Base-by-base conservation (phyloP, 1,140 invertebrate genomes). In the Drusus annulatus region DNA sequence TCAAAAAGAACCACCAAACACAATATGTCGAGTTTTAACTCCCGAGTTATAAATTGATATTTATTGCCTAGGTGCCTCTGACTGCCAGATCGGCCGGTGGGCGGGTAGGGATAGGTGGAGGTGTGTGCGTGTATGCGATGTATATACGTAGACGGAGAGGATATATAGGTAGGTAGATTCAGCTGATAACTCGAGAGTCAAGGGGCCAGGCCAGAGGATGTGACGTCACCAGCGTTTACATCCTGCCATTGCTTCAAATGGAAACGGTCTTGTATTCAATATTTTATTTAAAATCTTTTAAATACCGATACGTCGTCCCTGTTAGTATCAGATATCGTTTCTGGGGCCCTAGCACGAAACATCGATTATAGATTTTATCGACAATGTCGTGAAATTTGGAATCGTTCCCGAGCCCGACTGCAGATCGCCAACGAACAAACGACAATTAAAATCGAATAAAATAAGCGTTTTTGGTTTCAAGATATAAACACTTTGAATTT, bases 201-300 rank as follows among this genome's bases (percentile, higher is more conserved):
- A 82, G 73, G 82, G 79, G 82, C 76, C 82, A 83, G 56, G 82
- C 76, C 76, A 81, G 76, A 83, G 82, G 82, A 83, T 81, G 82
- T 83, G 82, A 83, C 82, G 82, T 83, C 82, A 83, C 58, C 28
- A 28, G 17, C 76, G 58, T 63, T 79, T 76, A 79, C 80, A 79
- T 81, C 80, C 80, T 81, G 80, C 71, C 80, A 0, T 28, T 60
- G 79, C 73, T 76, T 80, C 74, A 80, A 78, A 80, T 80, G 79
- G 79, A 76, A 78, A 63, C 7, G 25, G 10, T 45, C 10, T 45
- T 13, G 13, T 13, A 45, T 45, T 28, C 25, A n/a, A n/a, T n/a
- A n/a, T n/a, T n/a, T n/a, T n/a, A 28, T 28, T 28, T 28, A 28
- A 28, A 28, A 28, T 28, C 25, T 28, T 28, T 28, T 28, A 28